Evolutionary conservation across 2,113 vertebrate genomes (phyloP), one percentile per base, ranked within the genome.

Genomic region (Uropsilus gracilis): DNA sequence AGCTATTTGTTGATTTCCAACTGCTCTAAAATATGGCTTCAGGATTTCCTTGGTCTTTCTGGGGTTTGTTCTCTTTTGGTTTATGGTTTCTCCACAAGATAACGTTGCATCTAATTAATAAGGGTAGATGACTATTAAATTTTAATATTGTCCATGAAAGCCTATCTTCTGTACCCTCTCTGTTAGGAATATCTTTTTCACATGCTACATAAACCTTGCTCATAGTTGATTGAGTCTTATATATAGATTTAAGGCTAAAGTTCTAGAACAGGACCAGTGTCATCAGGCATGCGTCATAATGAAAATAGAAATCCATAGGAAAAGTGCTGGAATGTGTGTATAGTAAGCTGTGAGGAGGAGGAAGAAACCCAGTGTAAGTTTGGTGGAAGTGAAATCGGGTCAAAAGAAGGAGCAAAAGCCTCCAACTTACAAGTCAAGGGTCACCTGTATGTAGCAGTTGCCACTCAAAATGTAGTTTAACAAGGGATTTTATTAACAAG

Each of bases 71-170:
- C 69, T 92, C 30, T 86, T 77, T 63, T 82, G 63, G 26, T 75
- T 90, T 84, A 39, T 71, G 6, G 37, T 91, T 94, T 78, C 59
- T 91, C 34, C 16, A 71, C 57, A 93, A 96, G 76, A 86, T 91
- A 84, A 92, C 84, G 37, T 86, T 87, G 17, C 4, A 71, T 16
- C 32, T 59, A 87, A 59, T 84, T 64, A 93, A 73, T 73, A 94
- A 94, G 20, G 10, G 30, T 87, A 81, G 6, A 59, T 84, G 12
- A 16, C 1, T 69, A 90, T 82, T 95, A 30, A 48, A 3, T 92
- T 88, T 94, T 77, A 94, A 89, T 44, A 59, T 59, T 71, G 1
- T 69, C 30, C 28, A 30, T 44, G 6, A 93, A 86, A 90, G 1
- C 12, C 28, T 91, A 16, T 48, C 39, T 94, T 34, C 44, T 26